Conservation (phyloP, 2,888 invertebrate genomes). For the Octonoba sinensis region DNA sequence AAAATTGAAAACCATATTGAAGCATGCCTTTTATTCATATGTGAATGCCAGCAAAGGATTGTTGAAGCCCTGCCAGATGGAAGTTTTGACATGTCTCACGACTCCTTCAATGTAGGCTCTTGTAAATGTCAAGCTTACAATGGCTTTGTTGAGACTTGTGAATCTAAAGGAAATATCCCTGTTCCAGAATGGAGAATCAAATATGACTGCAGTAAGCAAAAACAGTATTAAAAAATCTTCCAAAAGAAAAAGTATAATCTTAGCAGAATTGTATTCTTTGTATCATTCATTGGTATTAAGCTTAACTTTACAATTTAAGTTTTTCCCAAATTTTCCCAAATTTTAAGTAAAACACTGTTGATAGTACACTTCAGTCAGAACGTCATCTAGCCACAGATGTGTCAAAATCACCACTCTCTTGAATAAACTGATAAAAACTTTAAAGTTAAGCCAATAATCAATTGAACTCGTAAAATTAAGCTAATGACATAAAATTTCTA, state of each 20-base stretch:
- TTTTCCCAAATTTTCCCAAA: not conserved
- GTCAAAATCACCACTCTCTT: too few species aligned
- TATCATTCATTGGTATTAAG: not conserved
- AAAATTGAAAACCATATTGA: constrained; percentile 79
- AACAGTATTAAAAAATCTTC: not conserved
- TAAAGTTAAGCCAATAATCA: too few species aligned
- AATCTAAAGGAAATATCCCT: constrained; percentile 78
- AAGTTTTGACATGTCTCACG: constrained; percentile 42
- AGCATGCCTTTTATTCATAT: constrained; percentile 82
- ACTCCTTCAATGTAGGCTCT: constrained; percentile 69
- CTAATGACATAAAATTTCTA: too few species aligned
- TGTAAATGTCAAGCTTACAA: constrained; percentile 82
- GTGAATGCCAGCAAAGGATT: constrained; percentile 78
- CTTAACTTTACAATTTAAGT: not conserved
- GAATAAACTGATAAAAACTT: too few species aligned
- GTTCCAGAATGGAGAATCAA: constrained; percentile 74
- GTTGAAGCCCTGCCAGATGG: constrained; percentile 55
- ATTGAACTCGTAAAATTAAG: too few species aligned
- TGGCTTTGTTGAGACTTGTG: constrained; percentile 81
- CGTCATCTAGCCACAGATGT: too few species aligned
- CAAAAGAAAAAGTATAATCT: too few species aligned
- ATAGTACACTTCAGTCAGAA: too few species aligned
- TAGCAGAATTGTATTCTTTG: not conserved
- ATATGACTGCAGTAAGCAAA: constrained; percentile 67
- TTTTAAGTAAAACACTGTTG: too few species aligned